Percentiles rank a stretch among this genome's conserved stretches.
Evolutionary conservation across 2,797 vertebrate genomes (phyloP).

Genomic region (Heterohyrax brucei): DNA sequence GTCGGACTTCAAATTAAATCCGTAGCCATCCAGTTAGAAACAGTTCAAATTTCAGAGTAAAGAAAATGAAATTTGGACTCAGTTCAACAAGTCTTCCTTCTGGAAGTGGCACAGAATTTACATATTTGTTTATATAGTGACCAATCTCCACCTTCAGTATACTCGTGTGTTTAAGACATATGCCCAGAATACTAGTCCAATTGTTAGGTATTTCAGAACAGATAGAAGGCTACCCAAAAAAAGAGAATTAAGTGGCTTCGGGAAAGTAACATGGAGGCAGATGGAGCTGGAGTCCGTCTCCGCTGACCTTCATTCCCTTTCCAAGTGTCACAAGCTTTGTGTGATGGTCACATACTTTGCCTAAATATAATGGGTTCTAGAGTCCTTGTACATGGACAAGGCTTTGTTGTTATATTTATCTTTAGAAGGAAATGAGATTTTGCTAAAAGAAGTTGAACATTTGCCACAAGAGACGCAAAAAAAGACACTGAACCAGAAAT

Average conservation of each 20-base stretch:
- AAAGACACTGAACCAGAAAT: neutral
- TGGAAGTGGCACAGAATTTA: neutral
- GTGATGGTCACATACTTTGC: neutral
- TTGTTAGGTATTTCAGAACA: neutral
- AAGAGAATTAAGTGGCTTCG: neutral
- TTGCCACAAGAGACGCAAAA: neutral
- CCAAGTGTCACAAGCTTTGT: neutral
- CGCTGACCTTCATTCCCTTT: neutral
- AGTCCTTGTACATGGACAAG: neutral
- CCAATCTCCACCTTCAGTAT: neutral
- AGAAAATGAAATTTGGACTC: neutral
- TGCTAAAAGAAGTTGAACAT: neutral
- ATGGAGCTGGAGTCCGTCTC: neutral
- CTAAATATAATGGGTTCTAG: neutral
- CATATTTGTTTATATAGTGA: neutral
- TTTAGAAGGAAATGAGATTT: slow-evolving; percentile 10
- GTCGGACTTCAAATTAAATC: neutral
- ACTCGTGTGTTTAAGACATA: neutral
- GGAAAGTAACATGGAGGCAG: neutral
- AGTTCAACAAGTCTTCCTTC: neutral
- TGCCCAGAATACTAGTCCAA: neutral
- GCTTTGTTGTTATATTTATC: neutral
- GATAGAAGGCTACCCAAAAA: neutral
- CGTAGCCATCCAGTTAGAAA: neutral
- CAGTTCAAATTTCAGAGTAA: neutral